Evolutionary conservation across 2,113 vertebrate genomes (phyloP).

Genomic region (Electrona antarctica): DNA sequence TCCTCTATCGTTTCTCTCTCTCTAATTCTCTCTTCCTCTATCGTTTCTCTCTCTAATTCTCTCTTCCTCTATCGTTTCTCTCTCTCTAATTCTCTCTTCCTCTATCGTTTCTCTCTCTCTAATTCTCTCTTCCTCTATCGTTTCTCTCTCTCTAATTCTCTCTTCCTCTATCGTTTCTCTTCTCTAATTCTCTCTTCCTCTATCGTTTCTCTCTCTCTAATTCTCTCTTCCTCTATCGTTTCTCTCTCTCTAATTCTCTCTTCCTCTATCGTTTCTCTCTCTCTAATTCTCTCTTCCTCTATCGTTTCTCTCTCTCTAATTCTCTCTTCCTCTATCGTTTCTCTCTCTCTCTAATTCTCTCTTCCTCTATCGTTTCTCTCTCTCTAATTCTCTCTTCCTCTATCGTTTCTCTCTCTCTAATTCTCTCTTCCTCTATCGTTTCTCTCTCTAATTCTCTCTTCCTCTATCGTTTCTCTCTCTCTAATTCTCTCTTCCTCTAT

Average conservation of each 20-base stretch:
- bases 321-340: slow-evolving; percentile 30
- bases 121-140: slow-evolving; percentile 15
- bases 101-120: slow-evolving; percentile 2
- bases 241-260: too few species aligned
- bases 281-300: background rate
- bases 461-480: slow-evolving; percentile 3
- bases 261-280: slow-evolving; percentile 9
- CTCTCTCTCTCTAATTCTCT: too few species aligned
- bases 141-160: too few species aligned
- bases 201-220: background rate
- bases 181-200: background rate
- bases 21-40: slow-evolving; percentile 7
- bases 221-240: slow-evolving; percentile 24
- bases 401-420: background rate
- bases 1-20: slow-evolving; percentile 1
- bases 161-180: slow-evolving; percentile 10
- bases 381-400: background rate
- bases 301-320: slow-evolving; percentile 3
- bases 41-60: slow-evolving; percentile 31
- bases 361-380: slow-evolving; percentile 10
- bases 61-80: slow-evolving; percentile 13
- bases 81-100: background rate
- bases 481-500: background rate
- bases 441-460: too few species aligned
- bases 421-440: slow-evolving; percentile 24